Evolutionary conservation across 1,140 invertebrate genomes (phyloP), one percentile per base, ranked within the genome.

Genomic region (Teleogryllus occipitalis): DNA sequence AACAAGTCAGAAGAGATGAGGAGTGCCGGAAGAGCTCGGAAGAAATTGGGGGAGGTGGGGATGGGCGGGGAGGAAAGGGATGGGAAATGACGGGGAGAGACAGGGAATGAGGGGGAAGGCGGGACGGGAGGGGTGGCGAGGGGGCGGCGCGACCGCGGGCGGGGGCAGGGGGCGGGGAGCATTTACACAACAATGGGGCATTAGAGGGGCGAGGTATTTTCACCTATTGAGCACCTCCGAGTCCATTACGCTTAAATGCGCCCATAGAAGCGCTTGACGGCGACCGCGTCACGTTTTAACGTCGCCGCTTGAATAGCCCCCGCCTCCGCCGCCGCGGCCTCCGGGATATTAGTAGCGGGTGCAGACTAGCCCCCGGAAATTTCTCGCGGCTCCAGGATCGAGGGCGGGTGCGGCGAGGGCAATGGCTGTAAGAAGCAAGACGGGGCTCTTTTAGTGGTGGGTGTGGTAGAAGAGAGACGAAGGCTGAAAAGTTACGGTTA

Each of bases 111-210:
- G 54, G 10, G 10, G 18, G 7, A 39, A 39, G 27, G 27, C 5
- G 27, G 27, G 27, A 39, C 0, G 18, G 54, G 18, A 18, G 54
- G 18, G 7, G 54, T 3, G 54, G 0, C 0, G 18, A 65, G 18
- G 18, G 54, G 54, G 27, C 10, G 54, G 54, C 10, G 10, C 10
- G 18, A 39, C 27, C 27, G 27, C 5, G 27, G 27, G 27, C 27
- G 5, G 27, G 27, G 27, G 27, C 27, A 39, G 27, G 27, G 27
- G 27, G 27, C 27, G 27, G 54, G 54, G 18, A 65, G 54, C 54
- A 65, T 65, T 65, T 65, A 65, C 54, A 65, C 54, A 65, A 65
- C 54, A 65, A 65, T 65, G 54, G 54, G 54, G 54, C 54, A 65
- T 65, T 65, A 65, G 10, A 65, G 54, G 18, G 18, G 54, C 54